A percentile compares a stretch with the other conserved stretches of the same genome.
These are phyloP conservation scores for Gastrophryne carolinensis DNA, from an alignment of 2,797 vertebrate genomes.

Conservation along the genomic window DNA sequence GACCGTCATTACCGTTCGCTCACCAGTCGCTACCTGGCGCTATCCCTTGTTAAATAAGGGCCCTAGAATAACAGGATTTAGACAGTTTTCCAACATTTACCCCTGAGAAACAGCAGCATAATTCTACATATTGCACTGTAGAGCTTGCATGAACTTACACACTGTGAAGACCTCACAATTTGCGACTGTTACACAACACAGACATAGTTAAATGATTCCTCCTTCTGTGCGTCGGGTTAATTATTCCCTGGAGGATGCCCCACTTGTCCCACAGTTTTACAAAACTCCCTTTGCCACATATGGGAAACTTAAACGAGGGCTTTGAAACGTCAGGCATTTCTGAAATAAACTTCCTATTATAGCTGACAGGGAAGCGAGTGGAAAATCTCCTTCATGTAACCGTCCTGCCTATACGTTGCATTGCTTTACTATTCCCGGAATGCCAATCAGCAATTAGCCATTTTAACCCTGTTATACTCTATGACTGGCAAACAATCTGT, in stretches of 20 bases:
- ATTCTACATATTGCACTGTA: not conserved
- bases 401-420: slow-evolving; percentile 14
- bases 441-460: slow-evolving; percentile 1
- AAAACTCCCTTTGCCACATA: slow-evolving; percentile 42
- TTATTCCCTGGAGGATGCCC: slow-evolving; percentile 25
- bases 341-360: slow-evolving; percentile 46
- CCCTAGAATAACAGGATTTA: too few relatives aligned
- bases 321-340: slow-evolving; percentile 30
- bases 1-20: too few relatives aligned
- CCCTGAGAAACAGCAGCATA: not conserved
- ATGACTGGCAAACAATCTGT: not conserved
- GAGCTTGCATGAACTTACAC: not conserved
- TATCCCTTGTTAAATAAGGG: too few relatives aligned
- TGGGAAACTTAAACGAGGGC: slow-evolving; percentile 39
- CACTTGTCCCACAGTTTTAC: slow-evolving; percentile 19
- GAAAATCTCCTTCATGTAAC: not conserved
- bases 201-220: slow-evolving; percentile 1
- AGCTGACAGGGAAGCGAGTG: slow-evolving; percentile 24
- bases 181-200: not conserved
- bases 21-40: too few relatives aligned
- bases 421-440: not conserved
- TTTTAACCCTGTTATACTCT: slow-evolving; percentile 1
- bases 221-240: slow-evolving; percentile 10
- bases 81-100: too few relatives aligned
- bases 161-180: not conserved